Conservation (phyloP, 2,888 invertebrate species). For the Pedicia rivosa region DNA sequence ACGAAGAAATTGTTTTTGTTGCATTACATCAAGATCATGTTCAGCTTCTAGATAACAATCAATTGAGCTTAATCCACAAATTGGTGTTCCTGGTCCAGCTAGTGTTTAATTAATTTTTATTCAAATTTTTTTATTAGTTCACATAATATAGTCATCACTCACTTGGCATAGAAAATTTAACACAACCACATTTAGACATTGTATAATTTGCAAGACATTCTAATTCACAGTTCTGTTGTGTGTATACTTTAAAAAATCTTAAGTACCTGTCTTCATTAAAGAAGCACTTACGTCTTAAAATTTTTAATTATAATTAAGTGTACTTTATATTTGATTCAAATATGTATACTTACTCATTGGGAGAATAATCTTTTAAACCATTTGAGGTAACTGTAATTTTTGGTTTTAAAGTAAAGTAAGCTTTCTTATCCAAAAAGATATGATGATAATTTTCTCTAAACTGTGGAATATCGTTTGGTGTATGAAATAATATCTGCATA, state of each 20-base stretch:
- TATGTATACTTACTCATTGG: too few relatives aligned
- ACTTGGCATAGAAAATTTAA: slow-evolving; percentile 44
- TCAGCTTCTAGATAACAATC: slow-evolving; percentile 26
- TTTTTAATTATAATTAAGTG: too few relatives aligned
- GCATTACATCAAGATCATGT: slow-evolving; percentile 23
- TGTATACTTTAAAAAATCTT: slow-evolving; percentile 44
- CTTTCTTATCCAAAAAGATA: slow-evolving; percentile 51
- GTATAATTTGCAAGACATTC: slow-evolving; percentile 57
- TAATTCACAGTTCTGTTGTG: slow-evolving; percentile 53
- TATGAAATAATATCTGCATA: slow-evolving; percentile 46
- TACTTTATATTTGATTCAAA: too few relatives aligned
- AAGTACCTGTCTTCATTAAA: slow-evolving; percentile 42
- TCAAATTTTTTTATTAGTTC: too few relatives aligned
- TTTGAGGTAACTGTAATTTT: slow-evolving; percentile 61
- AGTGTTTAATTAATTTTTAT: too few relatives aligned
- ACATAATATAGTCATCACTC: too few relatives aligned
- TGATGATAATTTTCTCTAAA: slow-evolving; percentile 53
- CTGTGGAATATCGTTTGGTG: slow-evolving; percentile 45
- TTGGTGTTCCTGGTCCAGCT: slow-evolving; percentile 19
- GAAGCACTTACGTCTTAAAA: slow-evolving; percentile 43
- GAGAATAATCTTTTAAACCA: slow-evolving; percentile 44
- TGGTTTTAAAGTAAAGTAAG: slow-evolving; percentile 53
- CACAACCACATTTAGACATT: slow-evolving; percentile 43
- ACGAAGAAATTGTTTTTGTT: slow-evolving; percentile 23
- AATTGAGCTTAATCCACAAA: slow-evolving; percentile 27